Conservation (phyloP, 2,113 vertebrate genomes). For the Dryoscopus gambensis region DNA sequence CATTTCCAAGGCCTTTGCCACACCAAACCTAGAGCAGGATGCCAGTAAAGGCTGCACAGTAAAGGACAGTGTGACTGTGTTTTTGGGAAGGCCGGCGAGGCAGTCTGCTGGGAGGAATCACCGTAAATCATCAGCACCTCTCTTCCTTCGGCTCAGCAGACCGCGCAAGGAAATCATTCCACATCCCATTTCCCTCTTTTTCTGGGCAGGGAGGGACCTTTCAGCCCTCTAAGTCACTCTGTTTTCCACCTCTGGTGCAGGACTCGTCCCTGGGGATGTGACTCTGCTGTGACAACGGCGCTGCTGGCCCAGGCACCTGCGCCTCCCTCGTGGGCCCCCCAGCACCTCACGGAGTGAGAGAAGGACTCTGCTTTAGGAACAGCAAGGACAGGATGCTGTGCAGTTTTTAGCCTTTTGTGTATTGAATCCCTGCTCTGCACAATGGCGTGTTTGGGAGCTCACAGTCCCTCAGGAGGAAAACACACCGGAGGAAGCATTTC, state of each 20-base stretch:
- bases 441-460: conserved; percentile 20
- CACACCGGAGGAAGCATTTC: conserved; percentile 58
- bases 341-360: not conserved
- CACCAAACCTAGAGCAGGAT: not conserved
- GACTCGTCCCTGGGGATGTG: not conserved
- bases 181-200: not conserved
- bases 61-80: not conserved
- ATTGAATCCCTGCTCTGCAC: conserved; percentile 31
- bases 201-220: not conserved
- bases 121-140: not conserved
- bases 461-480: conserved; percentile 45
- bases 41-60: not conserved
- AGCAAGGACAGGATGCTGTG: conserved; percentile 54
- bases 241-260: not conserved
- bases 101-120: not conserved
- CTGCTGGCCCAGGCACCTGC: not conserved
- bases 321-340: not conserved
- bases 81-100: not conserved
- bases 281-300: not conserved
- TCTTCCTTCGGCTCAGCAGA: not conserved
- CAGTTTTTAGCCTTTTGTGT: conserved; percentile 67
- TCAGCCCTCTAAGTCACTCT: not conserved
- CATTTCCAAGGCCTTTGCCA: not conserved
- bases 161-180: not conserved
- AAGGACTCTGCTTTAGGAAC: not conserved